These are phyloP conservation scores for Albula goreensis DNA, from an alignment of 2,113 vertebrate species.

Conservation along the genomic window DNA sequence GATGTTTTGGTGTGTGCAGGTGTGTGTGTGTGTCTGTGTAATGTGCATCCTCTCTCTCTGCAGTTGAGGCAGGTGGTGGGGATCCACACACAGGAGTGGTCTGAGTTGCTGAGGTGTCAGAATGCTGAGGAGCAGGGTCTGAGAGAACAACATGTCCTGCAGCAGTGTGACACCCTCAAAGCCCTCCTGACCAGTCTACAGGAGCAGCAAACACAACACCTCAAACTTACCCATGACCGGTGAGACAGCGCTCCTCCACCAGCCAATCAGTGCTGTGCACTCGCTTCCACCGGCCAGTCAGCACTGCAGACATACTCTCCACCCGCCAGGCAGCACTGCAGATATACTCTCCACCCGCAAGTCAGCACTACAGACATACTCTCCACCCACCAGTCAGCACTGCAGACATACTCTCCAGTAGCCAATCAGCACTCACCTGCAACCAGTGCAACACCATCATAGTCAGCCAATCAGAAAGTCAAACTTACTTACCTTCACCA, in stretches of 20 bases:
- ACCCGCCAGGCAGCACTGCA: too few species aligned
- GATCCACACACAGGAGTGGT: slow-evolving; percentile 97
- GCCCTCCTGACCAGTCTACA: slow-evolving; percentile 84
- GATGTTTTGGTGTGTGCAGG: background rate
- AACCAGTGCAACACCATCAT: background rate
- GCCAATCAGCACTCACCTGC: background rate
- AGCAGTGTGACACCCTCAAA: slow-evolving; percentile 90
- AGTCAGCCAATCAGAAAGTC: too few species aligned
- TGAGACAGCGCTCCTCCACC: slow-evolving; percentile 43
- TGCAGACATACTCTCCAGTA: too few species aligned
- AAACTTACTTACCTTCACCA: too few species aligned
- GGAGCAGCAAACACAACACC: slow-evolving; percentile 89
- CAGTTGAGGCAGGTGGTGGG: slow-evolving; percentile 95
- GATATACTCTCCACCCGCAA: background rate
- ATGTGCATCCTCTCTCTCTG: background rate
- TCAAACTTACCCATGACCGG: slow-evolving; percentile 94
- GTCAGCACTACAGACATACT: too few species aligned
- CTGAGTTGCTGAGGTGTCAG: slow-evolving; percentile 89
- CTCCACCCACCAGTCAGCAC: too few species aligned
- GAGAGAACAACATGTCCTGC: slow-evolving; percentile 85
- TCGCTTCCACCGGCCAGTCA: too few species aligned
- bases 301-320: too few species aligned
- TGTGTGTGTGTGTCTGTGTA: too few species aligned
- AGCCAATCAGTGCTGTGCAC: background rate
- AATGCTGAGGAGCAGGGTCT: slow-evolving; percentile 88